Conservation (phyloP, 2,113 vertebrate species). For the Tricholaema leucomelas region DNA sequence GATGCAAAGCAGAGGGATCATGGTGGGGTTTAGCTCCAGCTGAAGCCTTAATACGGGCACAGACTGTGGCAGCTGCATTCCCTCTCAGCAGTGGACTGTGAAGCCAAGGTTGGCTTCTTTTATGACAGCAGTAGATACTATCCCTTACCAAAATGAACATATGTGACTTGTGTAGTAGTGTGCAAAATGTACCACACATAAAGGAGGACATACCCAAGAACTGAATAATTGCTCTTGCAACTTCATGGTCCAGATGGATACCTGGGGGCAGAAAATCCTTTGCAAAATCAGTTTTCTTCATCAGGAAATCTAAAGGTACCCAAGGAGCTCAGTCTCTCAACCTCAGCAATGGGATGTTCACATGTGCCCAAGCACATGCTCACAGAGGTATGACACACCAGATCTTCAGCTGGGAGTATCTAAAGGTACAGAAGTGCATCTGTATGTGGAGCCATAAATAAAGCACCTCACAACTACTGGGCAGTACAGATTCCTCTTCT, state of each 20-base stretch:
- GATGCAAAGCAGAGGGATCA: not conserved
- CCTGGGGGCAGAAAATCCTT: not conserved
- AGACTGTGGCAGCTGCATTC: not conserved
- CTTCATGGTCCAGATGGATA: not conserved
- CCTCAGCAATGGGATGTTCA: not conserved
- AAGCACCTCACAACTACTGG: slow-evolving; percentile 3
- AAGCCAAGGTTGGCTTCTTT: not conserved
- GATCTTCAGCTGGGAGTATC: not conserved
- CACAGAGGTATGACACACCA: not conserved
- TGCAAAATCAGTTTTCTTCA: not conserved
- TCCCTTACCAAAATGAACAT: not conserved
- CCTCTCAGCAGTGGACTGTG: not conserved
- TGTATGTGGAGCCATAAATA: slow-evolving; percentile 28
- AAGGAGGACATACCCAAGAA: not conserved
- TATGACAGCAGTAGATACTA: not conserved
- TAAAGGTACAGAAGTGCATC: not conserved
- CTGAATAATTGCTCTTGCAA: not conserved
- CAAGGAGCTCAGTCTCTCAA: not conserved
- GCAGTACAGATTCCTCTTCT: not conserved
- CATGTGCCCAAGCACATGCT: not conserved
- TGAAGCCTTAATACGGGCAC: not conserved
- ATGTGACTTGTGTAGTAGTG: not conserved
- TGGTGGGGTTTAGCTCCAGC: not conserved
- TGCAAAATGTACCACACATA: not conserved
- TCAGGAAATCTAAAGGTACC: not conserved